These are phyloP conservation scores for Lysandra bellargus DNA, from an alignment of 2,888 invertebrate species.

Conservation along the genomic window DNA sequence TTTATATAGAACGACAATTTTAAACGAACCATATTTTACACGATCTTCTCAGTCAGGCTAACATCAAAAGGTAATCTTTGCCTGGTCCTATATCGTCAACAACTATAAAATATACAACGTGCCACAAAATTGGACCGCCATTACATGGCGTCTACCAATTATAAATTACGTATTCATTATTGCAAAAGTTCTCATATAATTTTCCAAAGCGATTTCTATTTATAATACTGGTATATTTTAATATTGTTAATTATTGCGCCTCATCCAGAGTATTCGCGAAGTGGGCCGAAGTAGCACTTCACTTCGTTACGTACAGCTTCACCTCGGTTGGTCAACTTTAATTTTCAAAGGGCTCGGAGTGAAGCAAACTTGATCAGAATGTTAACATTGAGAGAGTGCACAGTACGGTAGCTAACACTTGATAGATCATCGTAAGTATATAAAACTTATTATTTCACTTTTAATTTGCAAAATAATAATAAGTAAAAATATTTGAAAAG, in stretches of 20 bases:
- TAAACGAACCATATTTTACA: constrained; percentile 6
- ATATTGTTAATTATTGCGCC: constrained; percentile 19
- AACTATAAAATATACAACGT: constrained; percentile 57
- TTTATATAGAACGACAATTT: not conserved
- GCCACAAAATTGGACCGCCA: constrained; percentile 56
- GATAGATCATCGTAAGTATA: too few relatives aligned
- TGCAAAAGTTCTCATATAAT: constrained; percentile 32
- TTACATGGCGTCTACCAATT: constrained; percentile 55
- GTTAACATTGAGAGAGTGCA: too few relatives aligned
- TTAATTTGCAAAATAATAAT: too few relatives aligned
- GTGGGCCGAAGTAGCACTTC: not conserved
- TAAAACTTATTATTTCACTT: too few relatives aligned
- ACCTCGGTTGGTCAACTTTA: not conserved
- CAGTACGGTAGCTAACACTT: too few relatives aligned
- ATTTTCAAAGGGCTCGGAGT: not conserved
- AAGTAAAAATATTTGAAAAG: too few relatives aligned
- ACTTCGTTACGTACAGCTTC: not conserved
- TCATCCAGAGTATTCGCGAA: not conserved
- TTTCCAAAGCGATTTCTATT: constrained; percentile 30
- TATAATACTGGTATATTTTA: constrained; percentile 26
- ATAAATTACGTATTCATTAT: constrained; percentile 40
- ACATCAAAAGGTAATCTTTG: constrained; percentile 45
- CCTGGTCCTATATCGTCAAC: constrained; percentile 52
- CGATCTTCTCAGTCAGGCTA: constrained; percentile 33
- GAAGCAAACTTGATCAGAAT: not conserved